Evolutionary conservation across 2,888 invertebrate species (phyloP).

Genomic region (Galeopsomyia nigrocyanea): DNA sequence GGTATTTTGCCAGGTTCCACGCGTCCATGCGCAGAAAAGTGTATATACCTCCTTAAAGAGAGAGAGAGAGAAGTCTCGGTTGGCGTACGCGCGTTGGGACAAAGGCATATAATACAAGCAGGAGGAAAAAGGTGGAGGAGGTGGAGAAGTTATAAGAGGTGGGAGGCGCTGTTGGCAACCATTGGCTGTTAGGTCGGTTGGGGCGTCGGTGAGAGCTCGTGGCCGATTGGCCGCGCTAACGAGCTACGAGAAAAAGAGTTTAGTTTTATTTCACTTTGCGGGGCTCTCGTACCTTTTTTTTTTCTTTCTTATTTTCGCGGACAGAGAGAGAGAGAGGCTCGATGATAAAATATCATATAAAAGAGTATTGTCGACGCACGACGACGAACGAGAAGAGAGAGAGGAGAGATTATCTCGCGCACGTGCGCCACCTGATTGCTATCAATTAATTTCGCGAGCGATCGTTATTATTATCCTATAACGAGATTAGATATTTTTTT

Average conservation of each 20-base stretch:
- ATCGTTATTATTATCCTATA: neutral
- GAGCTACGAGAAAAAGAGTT: conserved; percentile 64
- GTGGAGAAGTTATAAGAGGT: conserved; percentile 65
- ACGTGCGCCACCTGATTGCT: conserved; percentile 38
- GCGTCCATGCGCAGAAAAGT: conserved; percentile 34
- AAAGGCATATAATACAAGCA: conserved; percentile 30
- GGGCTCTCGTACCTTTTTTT: neutral
- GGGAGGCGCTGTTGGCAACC: conserved; percentile 65
- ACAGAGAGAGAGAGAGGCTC: conserved; percentile 1
- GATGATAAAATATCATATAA: conserved; percentile 61
- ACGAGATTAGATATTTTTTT: neutral
- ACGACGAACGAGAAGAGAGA: conserved; percentile 2
- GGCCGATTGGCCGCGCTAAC: conserved; percentile 66
- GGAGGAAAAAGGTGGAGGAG: conserved; percentile 49
- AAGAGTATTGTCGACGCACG: conserved; percentile 49
- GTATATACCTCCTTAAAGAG: conserved; percentile 32
- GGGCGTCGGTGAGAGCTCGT: conserved; percentile 65
- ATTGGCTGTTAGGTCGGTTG: conserved; percentile 60
- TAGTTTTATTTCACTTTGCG: conserved; percentile 16
- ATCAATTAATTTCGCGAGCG: conserved; percentile 44
- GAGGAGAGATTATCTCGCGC: conserved; percentile 36
- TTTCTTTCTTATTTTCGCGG: conserved; percentile 21
- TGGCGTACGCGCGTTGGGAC: too few species aligned
- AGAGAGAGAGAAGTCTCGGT: too few species aligned
- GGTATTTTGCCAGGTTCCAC: too few species aligned